Percentiles rank a stretch among this genome's conserved stretches.
These are phyloP conservation scores for Macrotis lagotis DNA, from an alignment of 2,113 vertebrate species.

Conservation along the genomic window DNA sequence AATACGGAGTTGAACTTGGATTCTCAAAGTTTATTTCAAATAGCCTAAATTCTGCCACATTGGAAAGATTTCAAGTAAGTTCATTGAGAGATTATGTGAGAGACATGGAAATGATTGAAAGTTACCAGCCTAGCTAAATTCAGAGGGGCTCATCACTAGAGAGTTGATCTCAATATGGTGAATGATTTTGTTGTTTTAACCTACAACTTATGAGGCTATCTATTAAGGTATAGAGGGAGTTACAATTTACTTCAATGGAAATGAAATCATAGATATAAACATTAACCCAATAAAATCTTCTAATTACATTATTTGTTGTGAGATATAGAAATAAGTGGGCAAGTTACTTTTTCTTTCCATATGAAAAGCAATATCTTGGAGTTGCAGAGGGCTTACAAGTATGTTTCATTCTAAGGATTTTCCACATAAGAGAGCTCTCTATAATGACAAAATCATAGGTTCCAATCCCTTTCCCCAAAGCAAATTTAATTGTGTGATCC, in stretches of 20 bases:
- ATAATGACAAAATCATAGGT: neutral
- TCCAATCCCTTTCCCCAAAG: neutral
- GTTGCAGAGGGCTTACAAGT: neutral
- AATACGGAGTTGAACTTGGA: neutral
- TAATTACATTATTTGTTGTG: neutral
- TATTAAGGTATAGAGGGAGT: neutral
- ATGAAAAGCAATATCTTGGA: neutral
- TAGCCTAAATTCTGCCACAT: neutral
- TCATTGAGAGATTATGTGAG: neutral
- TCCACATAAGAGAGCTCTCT: neutral
- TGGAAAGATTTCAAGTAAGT: neutral
- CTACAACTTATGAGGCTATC: neutral
- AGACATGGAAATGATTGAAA: neutral
- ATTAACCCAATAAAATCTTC: neutral
- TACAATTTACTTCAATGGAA: neutral
- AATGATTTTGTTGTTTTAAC: neutral
- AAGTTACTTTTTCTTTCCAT: neutral
- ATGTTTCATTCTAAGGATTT: neutral
- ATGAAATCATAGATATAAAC: neutral
- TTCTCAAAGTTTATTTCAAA: neutral
- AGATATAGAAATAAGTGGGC: neutral
- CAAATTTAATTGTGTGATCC: neutral
- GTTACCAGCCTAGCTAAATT: neutral
- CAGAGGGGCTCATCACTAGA: neutral
- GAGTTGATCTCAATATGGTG: neutral